Evolutionary conservation across 2,888 invertebrate species (phyloP).

Genomic region (Selenia dentaria): DNA sequence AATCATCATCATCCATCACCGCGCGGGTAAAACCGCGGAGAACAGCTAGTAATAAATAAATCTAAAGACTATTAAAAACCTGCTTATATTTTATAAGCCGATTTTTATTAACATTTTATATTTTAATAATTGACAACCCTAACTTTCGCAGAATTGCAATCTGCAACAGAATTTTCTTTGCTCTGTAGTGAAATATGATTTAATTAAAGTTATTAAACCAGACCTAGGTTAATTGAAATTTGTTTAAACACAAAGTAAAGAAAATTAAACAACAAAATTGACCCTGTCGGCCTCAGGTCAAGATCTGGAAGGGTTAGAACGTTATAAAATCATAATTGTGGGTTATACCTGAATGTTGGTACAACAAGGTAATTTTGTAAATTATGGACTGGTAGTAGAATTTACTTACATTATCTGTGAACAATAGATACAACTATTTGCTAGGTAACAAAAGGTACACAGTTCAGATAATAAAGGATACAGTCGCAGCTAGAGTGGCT

Average conservation of each 20-base stretch:
- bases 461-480: too few relatives aligned
- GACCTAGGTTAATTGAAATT: slow-evolving; percentile 74
- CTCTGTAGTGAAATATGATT: slow-evolving; percentile 63
- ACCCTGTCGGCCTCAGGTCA: slow-evolving; percentile 53
- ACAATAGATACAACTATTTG: too few relatives aligned
- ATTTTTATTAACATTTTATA: too few relatives aligned
- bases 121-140: slow-evolving; percentile 54
- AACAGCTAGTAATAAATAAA: too few relatives aligned
- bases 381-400: slow-evolving; percentile 15
- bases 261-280: slow-evolving; percentile 62
- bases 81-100: too few relatives aligned
- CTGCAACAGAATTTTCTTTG: slow-evolving; percentile 50
- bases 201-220: slow-evolving; percentile 77
- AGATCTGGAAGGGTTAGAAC: slow-evolving; percentile 40
- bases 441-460: too few relatives aligned
- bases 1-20: too few relatives aligned
- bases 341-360: slow-evolving; percentile 30
- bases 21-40: too few relatives aligned
- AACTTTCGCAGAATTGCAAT: slow-evolving; percentile 44
- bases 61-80: too few relatives aligned
- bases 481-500: too few relatives aligned
- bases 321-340: slow-evolving; percentile 50
- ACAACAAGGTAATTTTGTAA: slow-evolving; percentile 32
- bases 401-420: not conserved
- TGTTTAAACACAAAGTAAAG: slow-evolving; percentile 62